Conservation (phyloP, 2,888 invertebrate species). For the Nomada lathburiana region DNA sequence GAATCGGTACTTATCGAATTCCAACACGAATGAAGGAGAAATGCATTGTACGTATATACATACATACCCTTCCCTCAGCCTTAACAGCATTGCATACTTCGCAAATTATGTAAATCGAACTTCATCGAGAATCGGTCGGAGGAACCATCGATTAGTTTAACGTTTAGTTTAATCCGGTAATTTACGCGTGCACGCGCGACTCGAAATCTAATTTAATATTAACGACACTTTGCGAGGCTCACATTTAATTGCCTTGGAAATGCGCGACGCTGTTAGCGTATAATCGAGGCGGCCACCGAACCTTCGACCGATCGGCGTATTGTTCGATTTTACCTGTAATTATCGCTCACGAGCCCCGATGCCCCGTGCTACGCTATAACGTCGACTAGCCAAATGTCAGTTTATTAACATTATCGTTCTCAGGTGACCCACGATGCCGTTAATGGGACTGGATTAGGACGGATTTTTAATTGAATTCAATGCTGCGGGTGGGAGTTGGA, state of each 20-base stretch:
- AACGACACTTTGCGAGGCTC: constrained; percentile 53
- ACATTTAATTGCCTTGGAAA: constrained; percentile 60
- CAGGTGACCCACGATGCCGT: not conserved
- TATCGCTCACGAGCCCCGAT: constrained; percentile 33
- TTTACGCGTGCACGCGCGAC: constrained; percentile 39
- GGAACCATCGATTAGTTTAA: constrained; percentile 53
- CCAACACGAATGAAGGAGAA: not conserved
- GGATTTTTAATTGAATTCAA: constrained; percentile 12
- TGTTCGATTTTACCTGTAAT: constrained; percentile 60
- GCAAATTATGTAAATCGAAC: constrained; percentile 40
- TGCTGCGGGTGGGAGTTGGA: not conserved
- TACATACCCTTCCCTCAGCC: not conserved
- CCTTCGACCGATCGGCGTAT: constrained; percentile 48
- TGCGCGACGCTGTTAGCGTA: constrained; percentile 47
- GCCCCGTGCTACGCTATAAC: constrained; percentile 24
- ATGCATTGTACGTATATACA: not conserved
- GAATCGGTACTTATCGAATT: too few relatives aligned
- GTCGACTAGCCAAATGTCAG: constrained; percentile 11
- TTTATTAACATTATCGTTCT: constrained; percentile 51
- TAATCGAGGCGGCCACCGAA: constrained; percentile 49
- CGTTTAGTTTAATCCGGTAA: constrained; percentile 54
- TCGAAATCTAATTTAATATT: constrained; percentile 60
- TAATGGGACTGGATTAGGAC: not conserved
- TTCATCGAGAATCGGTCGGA: constrained; percentile 21
- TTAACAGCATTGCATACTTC: not conserved